Percentiles rank a stretch among this genome's conserved stretches.
These are phyloP conservation scores for Cosmia trapezina DNA, from an alignment of 2,888 invertebrate genomes.

Conservation along the genomic window DNA sequence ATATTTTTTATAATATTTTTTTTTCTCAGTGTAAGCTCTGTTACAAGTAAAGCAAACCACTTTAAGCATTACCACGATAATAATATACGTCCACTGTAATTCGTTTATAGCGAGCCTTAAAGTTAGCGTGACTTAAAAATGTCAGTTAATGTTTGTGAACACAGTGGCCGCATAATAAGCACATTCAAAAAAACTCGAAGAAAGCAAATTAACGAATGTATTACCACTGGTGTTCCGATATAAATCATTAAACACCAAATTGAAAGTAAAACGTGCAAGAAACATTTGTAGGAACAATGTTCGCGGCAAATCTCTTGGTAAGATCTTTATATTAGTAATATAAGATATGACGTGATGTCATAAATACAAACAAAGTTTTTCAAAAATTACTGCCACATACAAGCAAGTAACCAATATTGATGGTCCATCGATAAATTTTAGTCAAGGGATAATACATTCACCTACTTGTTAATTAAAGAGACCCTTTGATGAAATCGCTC, in stretches of 20 bases:
- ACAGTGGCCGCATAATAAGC: constrained; percentile 69
- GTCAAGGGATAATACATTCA: constrained; percentile 30
- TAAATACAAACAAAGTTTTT: constrained; percentile 27
- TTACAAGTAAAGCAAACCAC: constrained; percentile 1
- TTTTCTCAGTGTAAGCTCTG: too few relatives aligned
- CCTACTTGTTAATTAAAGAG: constrained; percentile 20
- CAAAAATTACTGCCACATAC: background rate
- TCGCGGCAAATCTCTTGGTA: constrained; percentile 35
- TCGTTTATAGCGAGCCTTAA: constrained; percentile 67
- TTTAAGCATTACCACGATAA: background rate
- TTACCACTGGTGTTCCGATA: constrained; percentile 64
- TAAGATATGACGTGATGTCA: constrained; percentile 36
- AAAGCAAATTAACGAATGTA: constrained; percentile 68
- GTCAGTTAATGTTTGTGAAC: constrained; percentile 70
- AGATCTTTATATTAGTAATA: constrained; percentile 54
- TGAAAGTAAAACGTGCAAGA: constrained; percentile 61
- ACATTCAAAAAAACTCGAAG: constrained; percentile 66
- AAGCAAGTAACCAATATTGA: constrained; percentile 1
- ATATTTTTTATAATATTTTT: too few relatives aligned
- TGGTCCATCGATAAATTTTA: constrained; percentile 26
- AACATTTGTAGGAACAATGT: constrained; percentile 52
- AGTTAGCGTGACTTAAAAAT: constrained; percentile 75
- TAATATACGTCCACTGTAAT: constrained; percentile 10
- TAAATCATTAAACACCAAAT: constrained; percentile 65
- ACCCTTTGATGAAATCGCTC: constrained; percentile 35